phyloP scores from a whole-genome alignment of 1,140 invertebrate genomes.

The Potamilus streckersoni region DNA sequence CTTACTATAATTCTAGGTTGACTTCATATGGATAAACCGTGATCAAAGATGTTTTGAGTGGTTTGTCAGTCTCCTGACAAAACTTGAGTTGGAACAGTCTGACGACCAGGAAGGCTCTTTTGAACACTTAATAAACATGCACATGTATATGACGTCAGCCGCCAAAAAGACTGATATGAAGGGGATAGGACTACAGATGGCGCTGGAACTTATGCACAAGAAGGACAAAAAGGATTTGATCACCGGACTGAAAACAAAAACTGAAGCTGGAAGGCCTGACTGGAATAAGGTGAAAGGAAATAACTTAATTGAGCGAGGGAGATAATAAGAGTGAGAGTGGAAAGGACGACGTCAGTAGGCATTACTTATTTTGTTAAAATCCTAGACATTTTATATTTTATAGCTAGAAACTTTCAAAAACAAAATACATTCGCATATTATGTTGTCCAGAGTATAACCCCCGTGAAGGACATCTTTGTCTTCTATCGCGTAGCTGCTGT shows the following conservation, averaged over 20 bases:
- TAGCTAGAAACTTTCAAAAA: too few species aligned
- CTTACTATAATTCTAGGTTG: constrained; percentile 76
- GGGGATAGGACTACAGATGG: constrained; percentile 88
- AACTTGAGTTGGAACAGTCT: constrained; percentile 94
- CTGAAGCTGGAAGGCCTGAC: constrained; percentile 92
- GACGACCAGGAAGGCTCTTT: constrained; percentile 73
- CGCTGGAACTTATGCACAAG: constrained; percentile 90
- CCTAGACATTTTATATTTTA: too few species aligned
- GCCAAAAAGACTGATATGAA: constrained; percentile 93
- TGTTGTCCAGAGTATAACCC: too few species aligned
- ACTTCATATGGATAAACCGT: constrained; percentile 98
- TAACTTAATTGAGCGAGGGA: too few species aligned
- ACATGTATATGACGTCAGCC: constrained; percentile 97
- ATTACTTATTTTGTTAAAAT: too few species aligned
- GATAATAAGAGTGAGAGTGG: too few species aligned
- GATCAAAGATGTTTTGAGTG: constrained; percentile 96
- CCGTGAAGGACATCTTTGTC: too few species aligned
- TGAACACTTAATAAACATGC: constrained; percentile 94
- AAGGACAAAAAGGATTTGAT: constrained; percentile 95
- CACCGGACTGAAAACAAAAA: constrained; percentile 92
- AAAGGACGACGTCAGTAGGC: too few species aligned
- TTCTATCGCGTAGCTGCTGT: too few species aligned
- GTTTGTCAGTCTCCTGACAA: constrained; percentile 93
- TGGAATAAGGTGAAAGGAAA: constrained; percentile 81
- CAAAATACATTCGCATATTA: too few species aligned